These are phyloP conservation scores for Aphelocoma californica DNA, from an alignment of 2,797 vertebrate genomes.

Conservation along the genomic window DNA sequence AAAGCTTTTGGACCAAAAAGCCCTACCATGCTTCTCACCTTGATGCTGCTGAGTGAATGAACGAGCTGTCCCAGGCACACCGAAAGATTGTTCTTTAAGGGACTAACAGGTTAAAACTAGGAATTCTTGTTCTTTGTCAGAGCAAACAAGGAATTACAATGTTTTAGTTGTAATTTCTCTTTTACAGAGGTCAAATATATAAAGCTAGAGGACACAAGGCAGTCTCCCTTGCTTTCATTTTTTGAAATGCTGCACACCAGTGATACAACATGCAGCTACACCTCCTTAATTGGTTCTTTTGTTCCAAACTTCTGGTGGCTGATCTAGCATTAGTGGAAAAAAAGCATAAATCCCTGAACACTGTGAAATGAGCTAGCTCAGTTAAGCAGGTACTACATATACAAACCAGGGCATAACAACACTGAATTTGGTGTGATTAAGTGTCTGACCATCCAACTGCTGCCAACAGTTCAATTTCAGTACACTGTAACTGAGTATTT, in stretches of 20 bases:
- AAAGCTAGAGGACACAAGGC: background rate
- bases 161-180: background rate
- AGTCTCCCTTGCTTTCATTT: background rate
- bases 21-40: background rate
- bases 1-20: background rate
- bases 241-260: background rate
- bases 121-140: background rate
- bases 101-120: background rate
- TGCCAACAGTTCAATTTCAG: background rate
- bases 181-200: background rate
- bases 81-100: background rate
- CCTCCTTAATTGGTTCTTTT: background rate
- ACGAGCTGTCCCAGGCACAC: background rate
- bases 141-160: background rate
- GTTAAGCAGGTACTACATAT: background rate
- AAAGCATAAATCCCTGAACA: background rate
- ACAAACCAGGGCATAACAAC: background rate
- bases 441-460: background rate
- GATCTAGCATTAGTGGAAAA: background rate
- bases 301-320: background rate
- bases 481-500: fast-evolving
- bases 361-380: background rate
- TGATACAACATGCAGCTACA: background rate
- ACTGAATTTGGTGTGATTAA: background rate
- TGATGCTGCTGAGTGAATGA: background rate